Evolutionary conservation across 2,888 invertebrate genomes (phyloP), one percentile per base, ranked within the genome.

Genomic region (Piscicola geometra): DNA sequence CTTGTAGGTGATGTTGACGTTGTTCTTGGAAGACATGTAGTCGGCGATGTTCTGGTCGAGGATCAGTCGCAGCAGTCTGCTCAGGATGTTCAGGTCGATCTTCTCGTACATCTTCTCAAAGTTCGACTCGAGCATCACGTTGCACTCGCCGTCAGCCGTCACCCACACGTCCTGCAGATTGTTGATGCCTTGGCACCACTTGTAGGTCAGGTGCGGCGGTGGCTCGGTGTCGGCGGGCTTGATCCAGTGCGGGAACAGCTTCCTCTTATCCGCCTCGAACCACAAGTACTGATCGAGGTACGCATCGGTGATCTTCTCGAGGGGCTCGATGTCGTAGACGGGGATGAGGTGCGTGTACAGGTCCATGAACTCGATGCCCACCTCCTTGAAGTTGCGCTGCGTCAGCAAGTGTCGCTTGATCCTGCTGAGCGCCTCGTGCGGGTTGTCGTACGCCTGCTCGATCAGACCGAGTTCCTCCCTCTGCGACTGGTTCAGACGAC

Each of bases 41-140:
- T 99, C 99, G 81, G 99, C 99, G 83, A 99, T 99, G 86, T 99
- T 99, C 87, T 99, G 99, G 87, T 99, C 99, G 64, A 99, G 98
- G 81, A 99, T 99, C 75, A 99, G 88, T 81, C 98, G 91, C 73
- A 99, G 87, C 82, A 99, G 87, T 86, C 99, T 90, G 88, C 99
- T 99, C 50, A 99, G 90, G 33, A 99, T 88, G 0, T 99, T 99
- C 85, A 99, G 89, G 89, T 99, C 99, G 81, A 99, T 99, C 87
- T 99, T 99, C 86, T 99, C 99, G 83, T 98, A 99, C n/a, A 99
- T 88, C 84, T 99, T 99, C 85, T 99, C 99, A 85, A 96, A 96
- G 76, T 92, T 91, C 0, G 98, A 94, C 87, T 99, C 98, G 47
- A 99, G 87, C 76, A 99, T 88, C 0, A 99, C 99, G 85, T 98